Evolutionary conservation across 1,140 invertebrate species (phyloP).

Genomic region (Agrypnia vestita): DNA sequence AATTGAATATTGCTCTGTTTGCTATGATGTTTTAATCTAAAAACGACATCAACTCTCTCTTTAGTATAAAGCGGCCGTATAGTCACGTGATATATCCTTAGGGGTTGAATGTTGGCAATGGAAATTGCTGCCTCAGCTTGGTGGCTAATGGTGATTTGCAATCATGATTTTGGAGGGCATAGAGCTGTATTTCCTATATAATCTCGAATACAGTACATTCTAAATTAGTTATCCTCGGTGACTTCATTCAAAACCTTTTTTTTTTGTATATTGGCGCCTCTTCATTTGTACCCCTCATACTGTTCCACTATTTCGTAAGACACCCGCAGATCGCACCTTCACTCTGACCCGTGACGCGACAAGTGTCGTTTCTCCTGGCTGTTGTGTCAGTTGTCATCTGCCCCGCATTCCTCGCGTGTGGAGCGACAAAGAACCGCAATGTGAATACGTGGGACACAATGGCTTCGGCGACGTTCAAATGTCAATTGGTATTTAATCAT

Average conservation of each 20-base stretch:
- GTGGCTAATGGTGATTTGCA: no score
- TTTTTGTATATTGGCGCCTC: not conserved
- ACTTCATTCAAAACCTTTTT: not conserved
- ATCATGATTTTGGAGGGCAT: no score
- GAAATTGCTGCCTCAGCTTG: not conserved
- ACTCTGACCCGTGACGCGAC: conserved; percentile 1
- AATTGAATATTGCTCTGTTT: no score
- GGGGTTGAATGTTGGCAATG: no score
- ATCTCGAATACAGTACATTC: no score
- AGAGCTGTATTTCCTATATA: not conserved
- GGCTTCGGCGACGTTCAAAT: conserved; percentile 25
- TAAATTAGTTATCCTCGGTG: no score
- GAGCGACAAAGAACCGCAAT: conserved; percentile 20
- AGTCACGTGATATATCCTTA: no score
- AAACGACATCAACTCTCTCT: no score
- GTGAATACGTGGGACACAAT: conserved; percentile 10
- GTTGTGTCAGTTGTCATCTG: not conserved
- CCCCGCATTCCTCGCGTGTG: conserved; percentile 24
- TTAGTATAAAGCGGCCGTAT: no score
- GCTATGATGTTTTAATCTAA: no score
- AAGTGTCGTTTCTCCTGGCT: not conserved
- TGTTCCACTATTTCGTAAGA: no score
- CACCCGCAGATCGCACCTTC: not conserved
- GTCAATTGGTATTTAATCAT: conserved; percentile 39
- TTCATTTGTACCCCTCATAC: no score